phyloP scores from a whole-genome alignment of 1,140 invertebrate species.

The Ips nitidus region DNA sequence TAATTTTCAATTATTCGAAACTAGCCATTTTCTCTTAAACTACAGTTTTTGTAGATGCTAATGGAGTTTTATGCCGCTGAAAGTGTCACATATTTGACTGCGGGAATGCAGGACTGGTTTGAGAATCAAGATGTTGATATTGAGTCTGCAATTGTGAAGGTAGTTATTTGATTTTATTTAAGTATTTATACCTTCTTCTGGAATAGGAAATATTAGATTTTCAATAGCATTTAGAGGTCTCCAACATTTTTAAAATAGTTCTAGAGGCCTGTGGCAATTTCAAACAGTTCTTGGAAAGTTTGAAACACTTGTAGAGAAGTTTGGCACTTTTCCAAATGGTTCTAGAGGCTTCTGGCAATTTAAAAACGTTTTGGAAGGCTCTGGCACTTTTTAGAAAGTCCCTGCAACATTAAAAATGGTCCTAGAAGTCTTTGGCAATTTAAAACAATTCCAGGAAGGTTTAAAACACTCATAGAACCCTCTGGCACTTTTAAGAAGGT shows the following conservation, averaged over 20 bases:
- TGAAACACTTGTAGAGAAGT: too few species aligned
- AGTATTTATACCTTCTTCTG: background rate
- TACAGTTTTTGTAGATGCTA: constrained; percentile 50
- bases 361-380: too few species aligned
- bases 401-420: too few species aligned
- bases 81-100: constrained; percentile 74
- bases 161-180: constrained; percentile 27
- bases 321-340: too few species aligned
- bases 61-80: constrained; percentile 71
- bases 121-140: constrained; percentile 69
- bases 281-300: too few species aligned
- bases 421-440: too few species aligned
- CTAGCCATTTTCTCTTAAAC: constrained; percentile 2
- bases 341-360: too few species aligned
- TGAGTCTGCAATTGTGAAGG: constrained; percentile 80
- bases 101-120: constrained; percentile 68
- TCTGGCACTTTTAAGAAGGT: too few species aligned
- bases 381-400: too few species aligned
- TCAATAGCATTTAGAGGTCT: background rate
- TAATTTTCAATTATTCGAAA: constrained; percentile 23
- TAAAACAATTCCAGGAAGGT: too few species aligned
- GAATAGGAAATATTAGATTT: background rate
- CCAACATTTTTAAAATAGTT: background rate
- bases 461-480: too few species aligned
- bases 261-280: too few species aligned